Conservation (phyloP, 2,797 vertebrate species). For the Rhyacichthys aspro region DNA sequence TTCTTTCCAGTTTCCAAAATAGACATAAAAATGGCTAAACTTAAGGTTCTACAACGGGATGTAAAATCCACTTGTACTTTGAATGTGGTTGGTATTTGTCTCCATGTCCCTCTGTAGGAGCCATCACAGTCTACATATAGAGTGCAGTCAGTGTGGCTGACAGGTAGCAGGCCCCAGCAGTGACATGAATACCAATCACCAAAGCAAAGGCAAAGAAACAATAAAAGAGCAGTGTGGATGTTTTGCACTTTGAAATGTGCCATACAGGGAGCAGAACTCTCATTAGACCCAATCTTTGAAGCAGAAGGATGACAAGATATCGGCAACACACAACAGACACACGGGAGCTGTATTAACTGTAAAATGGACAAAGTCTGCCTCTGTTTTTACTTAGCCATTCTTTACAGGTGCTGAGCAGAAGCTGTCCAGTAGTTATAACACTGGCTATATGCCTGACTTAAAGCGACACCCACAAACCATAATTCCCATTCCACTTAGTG, state of each 20-base stretch:
- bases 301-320: not conserved
- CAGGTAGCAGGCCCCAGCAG: not conserved
- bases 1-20: too few relatives aligned
- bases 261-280: constrained; percentile 2
- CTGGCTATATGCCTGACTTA: constrained; percentile 33
- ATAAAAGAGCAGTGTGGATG: not conserved
- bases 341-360: not conserved
- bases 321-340: not conserved
- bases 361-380: too few relatives aligned
- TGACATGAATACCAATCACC: constrained; percentile 33
- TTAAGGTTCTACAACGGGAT: not conserved
- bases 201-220: constrained; percentile 3
- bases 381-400: too few relatives aligned
- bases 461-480: constrained; percentile 49
- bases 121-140: constrained; percentile 4
- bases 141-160: constrained; percentile 1
- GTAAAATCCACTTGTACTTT: not conserved
- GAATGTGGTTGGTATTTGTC: not conserved
- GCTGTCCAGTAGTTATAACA: constrained; percentile 38
- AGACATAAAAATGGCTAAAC: too few relatives aligned
- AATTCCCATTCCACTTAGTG: constrained; percentile 56
- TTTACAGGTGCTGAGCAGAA: constrained; percentile 11
- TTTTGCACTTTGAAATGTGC: constrained; percentile 16
- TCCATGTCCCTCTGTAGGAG: constrained; percentile 9
- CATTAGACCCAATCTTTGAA: constrained; percentile 3